These are phyloP conservation scores for Gisinianus flammeolus DNA, from an alignment of 2,888 invertebrate genomes.

Conservation along the genomic window DNA sequence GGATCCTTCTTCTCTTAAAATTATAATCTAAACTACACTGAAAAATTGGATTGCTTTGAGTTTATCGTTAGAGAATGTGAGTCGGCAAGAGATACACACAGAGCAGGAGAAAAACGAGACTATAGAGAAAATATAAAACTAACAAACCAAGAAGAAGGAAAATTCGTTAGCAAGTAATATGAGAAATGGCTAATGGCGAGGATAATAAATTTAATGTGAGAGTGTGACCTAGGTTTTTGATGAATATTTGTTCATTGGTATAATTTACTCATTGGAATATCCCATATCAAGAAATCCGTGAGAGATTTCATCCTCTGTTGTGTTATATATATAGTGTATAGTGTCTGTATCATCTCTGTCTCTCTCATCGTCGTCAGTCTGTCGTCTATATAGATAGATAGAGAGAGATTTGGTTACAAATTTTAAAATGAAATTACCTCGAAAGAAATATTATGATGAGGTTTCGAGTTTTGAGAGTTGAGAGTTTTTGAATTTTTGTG, in stretches of 20 bases:
- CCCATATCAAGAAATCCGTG: conserved; percentile 4
- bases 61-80: no score
- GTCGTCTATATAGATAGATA: background rate
- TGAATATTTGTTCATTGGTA: conserved; percentile 3
- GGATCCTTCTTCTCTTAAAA: background rate
- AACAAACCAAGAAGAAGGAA: background rate
- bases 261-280: conserved; percentile 22
- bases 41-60: background rate
- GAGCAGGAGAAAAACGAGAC: background rate
- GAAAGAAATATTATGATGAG: conserved; percentile 27
- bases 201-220: conserved; percentile 5
- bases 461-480: conserved; percentile 4
- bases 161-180: conserved; percentile 15
- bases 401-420: background rate
- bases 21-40: background rate
- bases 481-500: background rate
- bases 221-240: conserved; percentile 2
- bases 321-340: no score
- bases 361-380: background rate
- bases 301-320: conserved; percentile 10
- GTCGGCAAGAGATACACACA: no score
- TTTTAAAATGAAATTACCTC: conserved; percentile 26
- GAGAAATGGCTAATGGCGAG: conserved; percentile 7
- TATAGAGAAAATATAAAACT: background rate
- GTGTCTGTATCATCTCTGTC: no score